A percentile compares a stretch with the other conserved stretches of the same genome.
Evolutionary conservation across 2,888 invertebrate species (phyloP).

Genomic region (Falcaria lacertinaria): DNA sequence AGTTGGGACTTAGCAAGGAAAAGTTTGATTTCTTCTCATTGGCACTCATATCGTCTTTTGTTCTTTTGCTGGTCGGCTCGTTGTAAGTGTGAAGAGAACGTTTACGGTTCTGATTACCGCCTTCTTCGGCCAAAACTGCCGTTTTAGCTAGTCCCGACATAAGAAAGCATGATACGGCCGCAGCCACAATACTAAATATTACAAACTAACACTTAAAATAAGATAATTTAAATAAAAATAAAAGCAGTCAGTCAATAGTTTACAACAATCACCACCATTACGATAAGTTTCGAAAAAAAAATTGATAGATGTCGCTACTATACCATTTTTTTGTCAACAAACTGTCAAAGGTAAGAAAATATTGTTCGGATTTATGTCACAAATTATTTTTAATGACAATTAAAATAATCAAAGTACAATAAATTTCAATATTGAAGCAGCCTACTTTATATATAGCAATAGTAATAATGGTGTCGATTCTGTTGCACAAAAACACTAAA

Average conservation of each 20-base stretch:
- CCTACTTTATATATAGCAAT: no score
- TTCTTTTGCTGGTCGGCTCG: conserved; percentile 73
- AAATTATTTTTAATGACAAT: no score
- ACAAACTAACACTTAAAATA: conserved; percentile 42
- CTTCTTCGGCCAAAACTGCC: conserved; percentile 77
- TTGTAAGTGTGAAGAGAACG: conserved; percentile 59
- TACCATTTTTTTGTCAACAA: background rate
- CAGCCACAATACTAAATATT: conserved; percentile 53
- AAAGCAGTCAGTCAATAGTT: conserved; percentile 56
- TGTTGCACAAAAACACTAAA: no score
- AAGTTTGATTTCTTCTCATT: conserved; percentile 86
- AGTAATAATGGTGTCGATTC: no score
- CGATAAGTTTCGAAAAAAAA: conserved; percentile 27
- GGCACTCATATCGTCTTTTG: conserved; percentile 81
- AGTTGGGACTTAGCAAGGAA: conserved; percentile 80
- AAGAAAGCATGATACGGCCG: conserved; percentile 83
- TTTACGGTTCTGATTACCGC: conserved; percentile 74
- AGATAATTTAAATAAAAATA: conserved; percentile 65
- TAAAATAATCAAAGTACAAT: no score
- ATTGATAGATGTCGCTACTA: conserved; percentile 34
- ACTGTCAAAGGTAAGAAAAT: conserved; percentile 9
- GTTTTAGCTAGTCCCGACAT: conserved; percentile 85
- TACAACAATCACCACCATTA: conserved; percentile 63
- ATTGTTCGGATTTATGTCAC: background rate
- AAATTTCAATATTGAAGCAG: no score